A percentile compares a stretch with the other conserved stretches of the same genome.
Conservation (phyloP, 1,140 invertebrate genomes). For the Odontomachus brunneus region DNA sequence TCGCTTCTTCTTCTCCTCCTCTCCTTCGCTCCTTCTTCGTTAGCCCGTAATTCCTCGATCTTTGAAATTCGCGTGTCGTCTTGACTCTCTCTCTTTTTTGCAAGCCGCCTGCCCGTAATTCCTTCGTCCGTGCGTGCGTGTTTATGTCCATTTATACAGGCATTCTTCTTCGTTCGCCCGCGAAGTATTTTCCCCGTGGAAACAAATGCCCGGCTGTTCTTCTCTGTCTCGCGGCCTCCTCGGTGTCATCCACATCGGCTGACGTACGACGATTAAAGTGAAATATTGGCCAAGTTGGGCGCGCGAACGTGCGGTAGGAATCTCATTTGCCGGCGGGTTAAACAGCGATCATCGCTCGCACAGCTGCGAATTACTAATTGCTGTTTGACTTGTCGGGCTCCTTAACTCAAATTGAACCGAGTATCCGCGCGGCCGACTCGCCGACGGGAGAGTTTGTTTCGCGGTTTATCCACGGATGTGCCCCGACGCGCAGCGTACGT, state of each 20-base stretch:
- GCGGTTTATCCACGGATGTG: slow-evolving; percentile 30
- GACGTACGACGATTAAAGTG: slow-evolving; percentile 63
- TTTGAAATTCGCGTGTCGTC: background rate
- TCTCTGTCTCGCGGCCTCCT: slow-evolving; percentile 18
- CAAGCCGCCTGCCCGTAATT: background rate
- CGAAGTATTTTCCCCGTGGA: background rate
- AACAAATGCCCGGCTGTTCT: slow-evolving; percentile 40
- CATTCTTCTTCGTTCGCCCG: slow-evolving; percentile 4
- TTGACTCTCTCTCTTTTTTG: background rate
- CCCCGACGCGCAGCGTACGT: background rate
- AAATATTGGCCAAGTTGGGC: slow-evolving; percentile 64
- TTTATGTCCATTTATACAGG: background rate
- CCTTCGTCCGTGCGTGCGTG: background rate
- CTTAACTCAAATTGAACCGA: slow-evolving; percentile 57
- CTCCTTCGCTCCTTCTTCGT: background rate
- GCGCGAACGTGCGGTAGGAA: slow-evolving; percentile 51
- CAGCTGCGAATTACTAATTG: slow-evolving; percentile 66
- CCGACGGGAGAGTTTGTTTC: slow-evolving; percentile 43
- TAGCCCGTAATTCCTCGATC: background rate
- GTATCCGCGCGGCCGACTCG: background rate
- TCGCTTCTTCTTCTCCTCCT: too few species aligned
- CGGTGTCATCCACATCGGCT: slow-evolving; percentile 60
- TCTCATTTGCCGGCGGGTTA: slow-evolving; percentile 58
- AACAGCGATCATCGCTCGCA: slow-evolving; percentile 62
- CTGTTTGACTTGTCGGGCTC: slow-evolving; percentile 58